These are phyloP conservation scores for Hyperoplus lanceolatus DNA, from an alignment of 2,797 vertebrate genomes.

Conservation along the genomic window DNA sequence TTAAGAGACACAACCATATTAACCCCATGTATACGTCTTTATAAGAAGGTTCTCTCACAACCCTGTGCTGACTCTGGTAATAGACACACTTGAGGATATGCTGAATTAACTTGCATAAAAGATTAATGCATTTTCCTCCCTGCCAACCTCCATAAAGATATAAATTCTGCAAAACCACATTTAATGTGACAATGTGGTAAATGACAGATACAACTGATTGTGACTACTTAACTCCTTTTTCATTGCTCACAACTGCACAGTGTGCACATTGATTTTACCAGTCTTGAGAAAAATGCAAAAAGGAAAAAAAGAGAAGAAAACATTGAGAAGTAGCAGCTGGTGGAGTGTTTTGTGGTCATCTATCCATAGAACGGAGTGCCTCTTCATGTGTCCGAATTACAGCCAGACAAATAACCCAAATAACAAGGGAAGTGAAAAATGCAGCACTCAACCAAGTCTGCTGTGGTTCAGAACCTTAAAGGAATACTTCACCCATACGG, in stretches of 20 bases:
- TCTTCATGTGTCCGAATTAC: slow-evolving; percentile 63
- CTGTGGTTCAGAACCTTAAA: slow-evolving; percentile 34
- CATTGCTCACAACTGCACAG: background rate
- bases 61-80: slow-evolving; percentile 31
- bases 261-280: background rate
- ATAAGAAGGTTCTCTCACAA: slow-evolving; percentile 47
- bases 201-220: slow-evolving; percentile 12
- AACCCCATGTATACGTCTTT: slow-evolving; percentile 25
- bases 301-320: slow-evolving; percentile 7
- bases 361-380: slow-evolving; percentile 50
- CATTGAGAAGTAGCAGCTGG: slow-evolving; percentile 58
- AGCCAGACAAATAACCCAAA: slow-evolving; percentile 64
- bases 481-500: too few relatives aligned
- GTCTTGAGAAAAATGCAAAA: slow-evolving; percentile 24
- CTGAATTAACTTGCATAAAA: slow-evolving; percentile 30
- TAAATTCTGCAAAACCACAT: slow-evolving; percentile 25
- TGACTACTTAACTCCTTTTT: slow-evolving; percentile 6
- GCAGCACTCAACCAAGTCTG: slow-evolving; percentile 56
- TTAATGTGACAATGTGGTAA: slow-evolving; percentile 17
- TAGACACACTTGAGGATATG: slow-evolving; percentile 22
- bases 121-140: slow-evolving; percentile 3
- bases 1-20: slow-evolving; percentile 53
- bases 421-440: slow-evolving; percentile 57
- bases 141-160: slow-evolving; percentile 1
- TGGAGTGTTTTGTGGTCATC: slow-evolving; percentile 58